Evolutionary conservation across 2,797 vertebrate genomes (phyloP).

Genomic region (Eulemur coronatus): DNA sequence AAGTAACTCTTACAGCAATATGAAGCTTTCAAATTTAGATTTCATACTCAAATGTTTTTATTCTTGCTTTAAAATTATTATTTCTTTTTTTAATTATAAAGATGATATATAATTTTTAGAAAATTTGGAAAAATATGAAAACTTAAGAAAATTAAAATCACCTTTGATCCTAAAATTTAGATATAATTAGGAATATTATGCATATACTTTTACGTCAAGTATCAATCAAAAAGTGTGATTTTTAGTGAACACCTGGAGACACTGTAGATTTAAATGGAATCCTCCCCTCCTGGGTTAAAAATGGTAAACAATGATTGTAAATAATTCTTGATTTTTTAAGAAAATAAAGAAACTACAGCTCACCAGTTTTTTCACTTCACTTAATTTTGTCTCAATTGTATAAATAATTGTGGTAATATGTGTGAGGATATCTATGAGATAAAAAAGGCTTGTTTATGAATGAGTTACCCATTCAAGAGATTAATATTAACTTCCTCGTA

Average conservation of each 20-base stretch:
- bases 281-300: slow-evolving; percentile 6
- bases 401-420: not conserved
- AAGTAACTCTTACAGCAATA: not conserved
- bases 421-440: not conserved
- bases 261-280: not conserved
- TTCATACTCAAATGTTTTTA: slow-evolving; percentile 21
- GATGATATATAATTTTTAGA: not conserved
- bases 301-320: not conserved
- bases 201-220: not conserved
- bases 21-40: slow-evolving; percentile 10
- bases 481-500: slow-evolving; percentile 43
- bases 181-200: not conserved
- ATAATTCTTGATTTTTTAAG: not conserved
- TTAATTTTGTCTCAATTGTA: slow-evolving; percentile 10
- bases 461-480: slow-evolving; percentile 39
- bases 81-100: not conserved
- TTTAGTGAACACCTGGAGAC: not conserved
- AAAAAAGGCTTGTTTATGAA: slow-evolving; percentile 24
- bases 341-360: not conserved
- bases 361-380: not conserved
- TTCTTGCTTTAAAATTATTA: slow-evolving; percentile 20
- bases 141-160: slow-evolving; percentile 29
- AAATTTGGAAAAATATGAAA: slow-evolving; percentile 20
- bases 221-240: slow-evolving; percentile 5
- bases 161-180: slow-evolving; percentile 37